These are phyloP conservation scores for Hypolimnas misippus DNA, from an alignment of 2,888 invertebrate genomes.

Conservation along the genomic window DNA sequence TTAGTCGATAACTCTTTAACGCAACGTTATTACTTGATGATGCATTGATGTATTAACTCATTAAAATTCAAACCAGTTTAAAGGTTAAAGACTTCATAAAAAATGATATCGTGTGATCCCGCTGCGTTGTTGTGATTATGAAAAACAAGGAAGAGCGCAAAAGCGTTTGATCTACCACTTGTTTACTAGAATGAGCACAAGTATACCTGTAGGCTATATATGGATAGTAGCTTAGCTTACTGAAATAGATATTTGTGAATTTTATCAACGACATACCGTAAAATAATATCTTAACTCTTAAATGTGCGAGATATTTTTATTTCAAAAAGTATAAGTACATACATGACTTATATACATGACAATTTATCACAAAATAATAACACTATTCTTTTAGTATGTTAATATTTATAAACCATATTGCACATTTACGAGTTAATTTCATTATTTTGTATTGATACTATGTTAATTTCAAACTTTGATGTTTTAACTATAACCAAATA, in stretches of 20 bases:
- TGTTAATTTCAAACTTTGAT: too few relatives aligned
- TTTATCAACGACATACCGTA: not conserved
- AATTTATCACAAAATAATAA: too few relatives aligned
- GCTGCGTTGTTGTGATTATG: conserved; percentile 62
- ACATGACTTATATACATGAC: too few relatives aligned
- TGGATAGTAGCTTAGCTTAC: too few relatives aligned
- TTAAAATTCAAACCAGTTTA: conserved; percentile 76
- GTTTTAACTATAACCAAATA: too few relatives aligned
- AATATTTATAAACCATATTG: too few relatives aligned
- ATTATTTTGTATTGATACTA: too few relatives aligned
- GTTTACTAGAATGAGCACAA: conserved; percentile 32
- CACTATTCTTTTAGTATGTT: too few relatives aligned
- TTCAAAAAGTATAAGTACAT: too few relatives aligned
- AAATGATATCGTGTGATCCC: conserved; percentile 65
- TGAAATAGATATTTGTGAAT: conserved; percentile 5
- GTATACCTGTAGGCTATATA: too few relatives aligned
- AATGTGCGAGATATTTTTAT: too few relatives aligned
- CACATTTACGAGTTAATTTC: too few relatives aligned
- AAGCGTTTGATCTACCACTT: conserved; percentile 37
- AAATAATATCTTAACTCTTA: not conserved
- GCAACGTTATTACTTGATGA: conserved; percentile 64
- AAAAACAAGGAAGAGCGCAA: conserved; percentile 34
- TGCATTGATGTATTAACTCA: conserved; percentile 79
- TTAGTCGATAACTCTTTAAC: conserved; percentile 69
- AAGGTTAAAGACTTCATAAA: conserved; percentile 78